phyloP scores from a whole-genome alignment of 2,797 vertebrate species.

The Bovichtus diacanthus region DNA sequence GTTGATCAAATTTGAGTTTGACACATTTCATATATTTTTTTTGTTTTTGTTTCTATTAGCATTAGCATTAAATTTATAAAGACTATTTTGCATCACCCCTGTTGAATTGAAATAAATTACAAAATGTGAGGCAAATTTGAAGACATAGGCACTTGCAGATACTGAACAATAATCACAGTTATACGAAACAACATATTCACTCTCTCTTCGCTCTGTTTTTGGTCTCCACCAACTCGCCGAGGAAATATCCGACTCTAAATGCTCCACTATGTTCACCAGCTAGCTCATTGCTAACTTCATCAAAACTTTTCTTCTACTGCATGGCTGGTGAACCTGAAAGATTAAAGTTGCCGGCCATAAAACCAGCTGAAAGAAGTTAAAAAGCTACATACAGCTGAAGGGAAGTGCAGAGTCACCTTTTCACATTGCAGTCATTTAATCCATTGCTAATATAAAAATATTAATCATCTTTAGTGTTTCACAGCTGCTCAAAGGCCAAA shows the following conservation, averaged over 20 bases:
- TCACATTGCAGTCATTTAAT: background rate
- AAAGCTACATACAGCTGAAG: background rate
- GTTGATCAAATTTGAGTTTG: background rate
- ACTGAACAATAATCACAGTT: no score
- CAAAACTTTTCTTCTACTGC: no score
- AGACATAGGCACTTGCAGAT: no score
- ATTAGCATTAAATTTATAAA: no score
- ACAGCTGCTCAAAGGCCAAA: background rate
- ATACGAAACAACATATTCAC: background rate
- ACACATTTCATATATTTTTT: no score
- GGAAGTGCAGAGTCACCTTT: background rate
- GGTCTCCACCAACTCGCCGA: background rate
- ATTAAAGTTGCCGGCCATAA: background rate
- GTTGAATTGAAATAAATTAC: no score
- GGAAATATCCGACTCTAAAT: background rate
- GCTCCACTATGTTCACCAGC: no score
- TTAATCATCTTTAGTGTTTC: background rate
- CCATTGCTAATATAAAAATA: background rate
- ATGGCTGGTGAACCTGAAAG: background rate
- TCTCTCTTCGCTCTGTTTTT: background rate
- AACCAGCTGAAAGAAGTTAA: background rate
- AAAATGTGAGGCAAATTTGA: no score
- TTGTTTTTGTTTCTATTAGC: no score
- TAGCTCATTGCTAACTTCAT: background rate
- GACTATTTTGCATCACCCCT: no score